Conservation (phyloP, 2,888 invertebrate genomes). For the Mylabris sibirica region DNA sequence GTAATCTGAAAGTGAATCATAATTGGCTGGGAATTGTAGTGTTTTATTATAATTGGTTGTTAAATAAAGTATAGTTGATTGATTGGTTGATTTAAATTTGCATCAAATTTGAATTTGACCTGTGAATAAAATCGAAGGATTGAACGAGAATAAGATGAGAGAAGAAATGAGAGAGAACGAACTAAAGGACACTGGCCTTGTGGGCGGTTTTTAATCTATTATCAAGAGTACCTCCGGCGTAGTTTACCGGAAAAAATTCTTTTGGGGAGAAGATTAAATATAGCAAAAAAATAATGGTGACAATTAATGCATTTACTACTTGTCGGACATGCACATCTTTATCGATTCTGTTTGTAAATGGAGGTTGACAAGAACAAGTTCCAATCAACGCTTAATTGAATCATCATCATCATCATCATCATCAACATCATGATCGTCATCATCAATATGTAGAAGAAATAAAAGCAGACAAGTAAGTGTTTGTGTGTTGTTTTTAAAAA, state of each 20-base stretch:
- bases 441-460: background rate
- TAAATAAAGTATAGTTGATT: background rate
- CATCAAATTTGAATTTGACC: background rate
- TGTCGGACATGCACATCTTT: background rate
- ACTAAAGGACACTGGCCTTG: conserved; percentile 17
- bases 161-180: background rate
- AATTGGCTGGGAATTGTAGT: background rate
- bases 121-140: background rate
- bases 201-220: conserved; percentile 15
- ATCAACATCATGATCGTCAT: background rate
- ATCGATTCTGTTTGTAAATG: background rate
- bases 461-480: background rate
- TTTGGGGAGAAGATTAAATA: background rate
- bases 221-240: background rate
- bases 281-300: background rate
- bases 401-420: background rate
- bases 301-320: background rate
- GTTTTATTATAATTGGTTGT: background rate
- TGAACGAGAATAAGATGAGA: background rate
- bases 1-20: background rate
- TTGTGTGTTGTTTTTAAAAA: background rate
- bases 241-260: conserved; percentile 10
- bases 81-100: conserved; percentile 1
- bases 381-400: conserved; percentile 2
- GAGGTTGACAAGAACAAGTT: background rate